phyloP scores from a whole-genome alignment of 2,888 invertebrate species.

The Polydrusus tereticollis region DNA sequence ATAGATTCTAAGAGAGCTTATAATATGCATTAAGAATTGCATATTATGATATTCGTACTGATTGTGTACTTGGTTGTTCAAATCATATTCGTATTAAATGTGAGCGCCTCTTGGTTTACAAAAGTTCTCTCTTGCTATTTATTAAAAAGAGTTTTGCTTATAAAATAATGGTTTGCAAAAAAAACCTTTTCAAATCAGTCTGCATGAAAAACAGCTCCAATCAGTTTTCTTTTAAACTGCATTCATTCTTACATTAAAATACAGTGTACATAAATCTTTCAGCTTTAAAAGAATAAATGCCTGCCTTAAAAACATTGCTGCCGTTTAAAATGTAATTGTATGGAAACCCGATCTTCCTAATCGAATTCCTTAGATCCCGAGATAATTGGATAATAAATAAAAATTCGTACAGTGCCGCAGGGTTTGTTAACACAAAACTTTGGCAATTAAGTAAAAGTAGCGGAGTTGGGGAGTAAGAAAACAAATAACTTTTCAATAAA shows the following conservation, averaged over 20 bases:
- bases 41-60: too few species aligned
- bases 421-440: constrained; percentile 8
- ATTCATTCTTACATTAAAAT: neutral
- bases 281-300: neutral
- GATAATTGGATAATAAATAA: constrained; percentile 43
- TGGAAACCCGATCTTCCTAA: constrained; percentile 35
- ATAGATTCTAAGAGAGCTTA: too few species aligned
- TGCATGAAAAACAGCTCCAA: too few species aligned
- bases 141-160: too few species aligned
- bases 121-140: too few species aligned
- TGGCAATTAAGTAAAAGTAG: neutral
- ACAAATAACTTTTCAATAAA: neutral
- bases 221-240: neutral
- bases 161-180: too few species aligned
- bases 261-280: neutral
- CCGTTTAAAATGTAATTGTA: constrained; percentile 40
- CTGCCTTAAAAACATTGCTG: constrained; percentile 16
- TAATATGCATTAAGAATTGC: too few species aligned
- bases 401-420: constrained; percentile 10
- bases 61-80: too few species aligned
- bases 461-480: neutral
- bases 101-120: too few species aligned
- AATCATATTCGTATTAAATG: too few species aligned
- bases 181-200: too few species aligned
- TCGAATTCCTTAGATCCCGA: constrained; percentile 38